Conservation (phyloP, 2,888 invertebrate species). For the Lasioglossum oenotherae region DNA sequence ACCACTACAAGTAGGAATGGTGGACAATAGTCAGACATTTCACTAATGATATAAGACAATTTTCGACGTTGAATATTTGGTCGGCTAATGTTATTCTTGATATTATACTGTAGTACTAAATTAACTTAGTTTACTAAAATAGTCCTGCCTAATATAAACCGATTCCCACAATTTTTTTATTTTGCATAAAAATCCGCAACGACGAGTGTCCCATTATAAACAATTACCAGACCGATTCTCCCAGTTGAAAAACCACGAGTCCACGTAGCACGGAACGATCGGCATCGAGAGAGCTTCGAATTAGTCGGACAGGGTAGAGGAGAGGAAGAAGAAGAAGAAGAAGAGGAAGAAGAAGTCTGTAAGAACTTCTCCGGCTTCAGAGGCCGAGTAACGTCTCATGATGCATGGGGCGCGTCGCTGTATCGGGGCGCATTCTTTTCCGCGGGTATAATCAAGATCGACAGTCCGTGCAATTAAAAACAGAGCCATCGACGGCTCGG, state of each 20-base stretch:
- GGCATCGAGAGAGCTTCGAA: not conserved
- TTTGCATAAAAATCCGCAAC: too few species aligned
- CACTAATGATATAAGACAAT: not conserved
- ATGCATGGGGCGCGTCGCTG: slow-evolving; percentile 53
- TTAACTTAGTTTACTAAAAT: too few species aligned
- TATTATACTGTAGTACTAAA: too few species aligned
- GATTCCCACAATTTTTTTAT: too few species aligned
- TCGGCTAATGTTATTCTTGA: too few species aligned
- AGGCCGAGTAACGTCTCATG: not conserved
- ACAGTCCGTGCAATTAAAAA: slow-evolving; percentile 71
- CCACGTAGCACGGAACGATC: not conserved
- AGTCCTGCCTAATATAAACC: too few species aligned
- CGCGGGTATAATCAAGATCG: slow-evolving; percentile 68
- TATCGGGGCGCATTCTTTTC: slow-evolving; percentile 59
- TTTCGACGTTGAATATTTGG: not conserved
- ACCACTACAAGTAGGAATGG: not conserved
- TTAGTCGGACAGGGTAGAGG: not conserved
- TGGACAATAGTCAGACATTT: not conserved
- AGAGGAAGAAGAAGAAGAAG: not conserved
- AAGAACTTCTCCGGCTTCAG: not conserved
- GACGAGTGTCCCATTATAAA: too few species aligned
- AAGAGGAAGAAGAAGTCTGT: not conserved
- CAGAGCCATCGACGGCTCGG: slow-evolving; percentile 62
- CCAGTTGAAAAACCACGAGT: not conserved
- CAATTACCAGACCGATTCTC: not conserved